Base-by-base conservation (phyloP, 2,888 invertebrate species). In the Meloe dianella region DNA sequence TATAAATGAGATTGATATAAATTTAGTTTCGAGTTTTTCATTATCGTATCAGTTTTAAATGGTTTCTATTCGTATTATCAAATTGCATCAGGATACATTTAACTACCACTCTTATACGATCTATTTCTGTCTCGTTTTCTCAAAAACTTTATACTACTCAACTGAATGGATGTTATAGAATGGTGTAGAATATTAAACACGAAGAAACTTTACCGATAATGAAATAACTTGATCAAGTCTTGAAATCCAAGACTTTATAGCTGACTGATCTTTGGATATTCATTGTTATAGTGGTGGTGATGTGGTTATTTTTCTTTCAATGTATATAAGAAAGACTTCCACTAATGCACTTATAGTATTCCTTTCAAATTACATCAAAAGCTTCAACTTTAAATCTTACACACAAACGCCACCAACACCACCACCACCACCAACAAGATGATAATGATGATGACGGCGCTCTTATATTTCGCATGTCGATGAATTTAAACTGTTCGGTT, bases 151-250 rank as follows among this genome's bases (percentile, higher is more conserved):
- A 41, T n/a, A n/a, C 7, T 12, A 17, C 6, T 41, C n/a, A 41
- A 41, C 51, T 65, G 67, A 71, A 67, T 68, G 14, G 68, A 68
- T 64, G 66, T 68, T 68, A 64, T 60, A 65, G 68, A 68, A 59
- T 54, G 72, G 73, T 68, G 72, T 67, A 69, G 73, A 75, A 74
- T 75, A 75, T 74, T 73, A 74, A 74, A 72, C 70, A 66, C 20
- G 65, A 60, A 71, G 71, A 63, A 73, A 75, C 73, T 73, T 73
- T 66, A 68, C 66, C 71, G 73, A 75, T 75, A 75, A 75, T 75
- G 75, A 75, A 75, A 75, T 74, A 74, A 73, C 73, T 75, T 75
- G 71, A 75, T 75, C 73, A 71, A 74, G 75, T 75, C 69, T 66
- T 68, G 69, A 74, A 66, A 66, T 62, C 64, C 65, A 32, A 63